Base-by-base conservation (phyloP, 2,797 vertebrate genomes). In the Synaphobranchus kaupii region DNA sequence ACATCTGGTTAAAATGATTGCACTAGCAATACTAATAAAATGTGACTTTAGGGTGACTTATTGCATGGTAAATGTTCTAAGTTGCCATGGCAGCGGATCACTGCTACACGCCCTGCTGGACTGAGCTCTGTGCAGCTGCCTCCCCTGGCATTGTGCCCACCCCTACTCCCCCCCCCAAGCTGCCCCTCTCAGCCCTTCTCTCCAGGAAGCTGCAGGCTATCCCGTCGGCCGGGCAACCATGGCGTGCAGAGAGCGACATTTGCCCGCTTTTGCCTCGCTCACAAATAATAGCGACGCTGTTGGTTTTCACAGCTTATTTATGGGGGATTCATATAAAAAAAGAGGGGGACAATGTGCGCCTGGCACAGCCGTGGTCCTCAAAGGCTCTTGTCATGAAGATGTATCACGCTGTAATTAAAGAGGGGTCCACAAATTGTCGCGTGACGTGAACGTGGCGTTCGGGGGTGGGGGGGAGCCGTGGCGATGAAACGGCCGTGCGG, bases 371-470 rank as follows among this genome's bases (percentile, higher is more conserved):
- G 22, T 8, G 10, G 68, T 52, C 63, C 66, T 66, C 44, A 1
- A 63, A 58, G 44, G 28, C 63, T 73, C 25, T 28, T 73, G 39
- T 73, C 28, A n/a, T n/a, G 28, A 50, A 85, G 63, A 47, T 52
- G 47, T 52, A 68, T 34, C 25, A 28, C n/a, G 17, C 48, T 25
- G 56, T 85, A 85, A 85, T 71, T 73, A 73, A 85, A 73, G 63
- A 47, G 84, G n/a, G 63, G 66, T 84, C 54, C 5, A 68, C 60
- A 68, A 50, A 47, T 20, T 84, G 31, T 52, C 66, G 68, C 20
- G 84, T 48, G 48, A 85, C 48, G 22, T 73, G 39, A 71, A 34
- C 9, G 10, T 28, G 7, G 63, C 7, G 39, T 15, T 31, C 7
- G 10, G 58, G 58, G 39, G 39, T 39, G 39, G 39, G 39, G 31